Percentiles rank a stretch among this genome's conserved stretches.
These are phyloP conservation scores for Drosophila gaucha DNA, from an alignment of 2,888 invertebrate species.

Conservation along the genomic window DNA sequence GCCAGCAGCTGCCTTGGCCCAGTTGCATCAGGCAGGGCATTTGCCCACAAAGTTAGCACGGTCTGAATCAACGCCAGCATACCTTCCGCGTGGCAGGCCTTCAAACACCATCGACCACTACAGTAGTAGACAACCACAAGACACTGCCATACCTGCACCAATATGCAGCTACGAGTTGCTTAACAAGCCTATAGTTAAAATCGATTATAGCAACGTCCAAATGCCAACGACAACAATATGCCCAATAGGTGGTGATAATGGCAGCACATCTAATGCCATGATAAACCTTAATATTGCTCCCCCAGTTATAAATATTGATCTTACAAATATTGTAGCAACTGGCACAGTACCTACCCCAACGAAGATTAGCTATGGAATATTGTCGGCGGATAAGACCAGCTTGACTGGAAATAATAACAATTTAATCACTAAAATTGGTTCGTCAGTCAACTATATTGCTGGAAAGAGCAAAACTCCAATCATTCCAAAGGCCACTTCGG, in stretches of 20 bases:
- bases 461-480: slow-evolving; percentile 62
- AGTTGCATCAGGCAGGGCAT: slow-evolving; percentile 33
- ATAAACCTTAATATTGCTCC: slow-evolving; percentile 70
- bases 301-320: slow-evolving; percentile 84
- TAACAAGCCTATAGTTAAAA: slow-evolving; percentile 84
- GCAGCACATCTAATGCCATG: slow-evolving; percentile 33
- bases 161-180: slow-evolving; percentile 82
- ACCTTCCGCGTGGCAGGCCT: slow-evolving; percentile 56
- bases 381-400: slow-evolving; percentile 25
- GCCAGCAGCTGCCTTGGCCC: slow-evolving; percentile 38
- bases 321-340: slow-evolving; percentile 81
- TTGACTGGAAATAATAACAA: slow-evolving; percentile 42
- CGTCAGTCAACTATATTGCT: slow-evolving; percentile 53
- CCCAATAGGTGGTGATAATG: slow-evolving; percentile 11
- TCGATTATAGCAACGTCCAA: slow-evolving; percentile 84
- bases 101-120: slow-evolving; percentile 56
- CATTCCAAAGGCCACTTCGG: slow-evolving; percentile 64
- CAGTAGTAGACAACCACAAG: slow-evolving; percentile 57
- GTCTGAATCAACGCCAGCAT: slow-evolving; percentile 75
- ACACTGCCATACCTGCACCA: slow-evolving; percentile 82
- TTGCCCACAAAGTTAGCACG: slow-evolving; percentile 70
- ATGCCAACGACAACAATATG: slow-evolving; percentile 33
- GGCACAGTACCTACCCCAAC: slow-evolving; percentile 42
- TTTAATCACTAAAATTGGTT: slow-evolving; percentile 53
- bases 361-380: slow-evolving; percentile 62